Evolutionary conservation across 2,113 vertebrate genomes (phyloP).

Genomic region (Cranoglanis bouderius): DNA sequence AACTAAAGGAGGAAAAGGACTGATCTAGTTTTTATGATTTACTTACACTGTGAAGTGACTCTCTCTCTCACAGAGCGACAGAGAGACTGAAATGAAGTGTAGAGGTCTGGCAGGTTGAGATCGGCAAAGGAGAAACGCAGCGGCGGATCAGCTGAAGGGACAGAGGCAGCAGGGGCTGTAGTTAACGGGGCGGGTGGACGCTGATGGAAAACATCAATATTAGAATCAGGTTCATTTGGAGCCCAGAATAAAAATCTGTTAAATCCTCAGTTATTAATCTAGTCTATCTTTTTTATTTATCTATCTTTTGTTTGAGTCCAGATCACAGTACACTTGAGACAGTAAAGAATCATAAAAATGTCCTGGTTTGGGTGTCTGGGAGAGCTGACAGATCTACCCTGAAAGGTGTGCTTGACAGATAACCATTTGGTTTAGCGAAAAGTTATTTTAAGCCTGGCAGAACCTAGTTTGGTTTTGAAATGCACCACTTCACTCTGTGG

Average conservation of each 20-base stretch:
- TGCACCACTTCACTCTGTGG: background rate
- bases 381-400: background rate
- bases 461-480: background rate
- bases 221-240: background rate
- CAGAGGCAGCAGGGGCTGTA: constrained; percentile 3
- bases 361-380: background rate
- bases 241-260: background rate
- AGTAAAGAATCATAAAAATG: background rate
- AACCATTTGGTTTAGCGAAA: background rate
- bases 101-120: constrained; percentile 90
- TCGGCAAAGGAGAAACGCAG: constrained; percentile 93
- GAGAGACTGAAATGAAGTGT: constrained; percentile 92
- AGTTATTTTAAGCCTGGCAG: background rate
- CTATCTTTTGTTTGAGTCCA: background rate
- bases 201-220: constrained; percentile 59
- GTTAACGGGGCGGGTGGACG: constrained; percentile 45
- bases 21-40: constrained; percentile 46
- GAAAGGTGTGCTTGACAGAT: background rate
- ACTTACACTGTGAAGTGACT: constrained; percentile 86
- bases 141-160: constrained; percentile 72
- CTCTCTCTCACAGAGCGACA: constrained; percentile 90
- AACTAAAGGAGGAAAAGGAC: background rate
- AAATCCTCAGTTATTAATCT: background rate
- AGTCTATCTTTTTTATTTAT: background rate
- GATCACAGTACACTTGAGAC: background rate